Percentiles rank a stretch among this genome's conserved stretches.
Evolutionary conservation across 2,888 invertebrate genomes (phyloP).

Genomic region (Cataglyphis cursor): DNA sequence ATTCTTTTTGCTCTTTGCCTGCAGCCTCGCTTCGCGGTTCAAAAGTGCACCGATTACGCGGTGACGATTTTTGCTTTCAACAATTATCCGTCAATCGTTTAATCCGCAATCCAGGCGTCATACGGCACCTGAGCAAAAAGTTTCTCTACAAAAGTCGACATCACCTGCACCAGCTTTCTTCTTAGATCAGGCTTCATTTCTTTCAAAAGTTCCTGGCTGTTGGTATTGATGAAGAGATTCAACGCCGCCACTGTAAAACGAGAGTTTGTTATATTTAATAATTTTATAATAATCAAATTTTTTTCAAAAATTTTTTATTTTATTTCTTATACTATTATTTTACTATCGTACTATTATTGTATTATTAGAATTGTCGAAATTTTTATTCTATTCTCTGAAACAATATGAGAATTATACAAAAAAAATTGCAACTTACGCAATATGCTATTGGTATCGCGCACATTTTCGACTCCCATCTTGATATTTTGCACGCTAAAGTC

Average conservation of each 20-base stretch:
- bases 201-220: slow-evolving; percentile 93
- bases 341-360: not conserved
- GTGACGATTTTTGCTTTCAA: not conserved
- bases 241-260: slow-evolving; percentile 92
- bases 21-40: not conserved
- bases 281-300: not conserved
- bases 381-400: not conserved
- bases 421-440: slow-evolving; percentile 89
- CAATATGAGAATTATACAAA: not conserved
- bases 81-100: slow-evolving; percentile 52
- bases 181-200: slow-evolving; percentile 96
- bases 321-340: not conserved
- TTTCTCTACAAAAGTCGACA: slow-evolving; percentile 92
- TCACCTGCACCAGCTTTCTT: slow-evolving; percentile 91
- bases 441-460: slow-evolving; percentile 93
- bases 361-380: not conserved
- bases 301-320: not conserved
- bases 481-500: slow-evolving; percentile 95
- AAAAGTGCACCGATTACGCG: slow-evolving; percentile 9
- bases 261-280: not conserved
- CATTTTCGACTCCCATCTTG: slow-evolving; percentile 94
- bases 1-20: not conserved
- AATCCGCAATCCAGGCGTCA: slow-evolving; percentile 91
- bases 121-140: slow-evolving; percentile 93
- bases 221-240: slow-evolving; percentile 95